Evolutionary conservation across 37 sponge, comb jelly and placozoan genomes (phyloP).

Genomic region (Geodia barretti): DNA sequence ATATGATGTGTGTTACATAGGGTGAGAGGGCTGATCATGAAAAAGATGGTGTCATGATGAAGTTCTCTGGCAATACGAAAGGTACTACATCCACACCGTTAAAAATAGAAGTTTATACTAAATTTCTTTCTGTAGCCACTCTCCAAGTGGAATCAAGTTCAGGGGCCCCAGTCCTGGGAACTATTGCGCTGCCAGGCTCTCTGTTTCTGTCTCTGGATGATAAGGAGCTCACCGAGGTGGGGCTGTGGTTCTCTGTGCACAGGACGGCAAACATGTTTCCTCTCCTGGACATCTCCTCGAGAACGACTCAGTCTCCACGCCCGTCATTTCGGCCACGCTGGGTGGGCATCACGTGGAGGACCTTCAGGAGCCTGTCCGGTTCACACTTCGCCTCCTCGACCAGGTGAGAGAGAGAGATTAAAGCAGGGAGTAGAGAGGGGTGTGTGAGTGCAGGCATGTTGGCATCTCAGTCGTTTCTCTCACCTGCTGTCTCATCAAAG

Average conservation of each 20-base stretch:
- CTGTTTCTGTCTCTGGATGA: not conserved
- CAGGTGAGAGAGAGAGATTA: too few relatives aligned
- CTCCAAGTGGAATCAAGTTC: not conserved
- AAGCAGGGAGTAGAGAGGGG: too few relatives aligned
- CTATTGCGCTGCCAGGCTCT: constrained; percentile 13
- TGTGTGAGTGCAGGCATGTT: too few relatives aligned
- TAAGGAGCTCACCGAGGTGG: not conserved
- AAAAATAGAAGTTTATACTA: too few relatives aligned
- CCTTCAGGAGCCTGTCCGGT: constrained; percentile 10
- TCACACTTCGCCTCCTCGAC: not conserved
- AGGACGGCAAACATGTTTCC: constrained; percentile 9
- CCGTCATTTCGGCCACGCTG: constrained; percentile 23
- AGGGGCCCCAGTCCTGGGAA: not conserved
- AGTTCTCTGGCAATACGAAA: not conserved
- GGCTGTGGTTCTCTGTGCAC: constrained; percentile 14
- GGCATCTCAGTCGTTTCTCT: not conserved
- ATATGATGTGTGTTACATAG: not conserved
- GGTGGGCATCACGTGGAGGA: not conserved
- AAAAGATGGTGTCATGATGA: not conserved
- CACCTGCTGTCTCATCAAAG: too few relatives aligned
- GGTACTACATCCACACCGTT: not conserved
- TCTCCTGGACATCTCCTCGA: not conserved
- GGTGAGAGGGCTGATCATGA: not conserved
- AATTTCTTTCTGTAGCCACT: not conserved
- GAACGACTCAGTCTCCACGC: not conserved